Conservation (phyloP, 2,113 vertebrate species). For the Pomatostomus ruficeps region DNA sequence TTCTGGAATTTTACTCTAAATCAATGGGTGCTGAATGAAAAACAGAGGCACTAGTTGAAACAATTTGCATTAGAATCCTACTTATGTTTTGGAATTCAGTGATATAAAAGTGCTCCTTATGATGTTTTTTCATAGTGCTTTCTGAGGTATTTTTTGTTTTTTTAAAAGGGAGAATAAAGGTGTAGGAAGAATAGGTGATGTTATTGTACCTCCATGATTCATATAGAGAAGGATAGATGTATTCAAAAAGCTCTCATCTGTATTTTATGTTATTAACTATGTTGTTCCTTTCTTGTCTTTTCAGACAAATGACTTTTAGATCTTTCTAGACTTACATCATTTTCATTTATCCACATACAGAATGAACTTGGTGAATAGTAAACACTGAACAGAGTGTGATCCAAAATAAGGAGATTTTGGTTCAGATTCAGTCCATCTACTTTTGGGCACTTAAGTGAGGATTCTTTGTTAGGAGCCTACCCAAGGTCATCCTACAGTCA, state of each 20-base stretch:
- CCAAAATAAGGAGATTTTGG: background rate
- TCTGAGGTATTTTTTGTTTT: background rate
- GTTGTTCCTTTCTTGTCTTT: background rate
- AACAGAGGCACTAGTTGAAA: conserved; percentile 47
- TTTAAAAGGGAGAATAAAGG: background rate
- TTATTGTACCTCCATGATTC: background rate
- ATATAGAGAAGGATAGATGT: background rate
- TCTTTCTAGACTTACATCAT: background rate
- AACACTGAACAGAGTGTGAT: background rate
- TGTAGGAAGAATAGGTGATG: background rate
- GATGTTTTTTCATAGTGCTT: background rate
- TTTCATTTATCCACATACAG: background rate
- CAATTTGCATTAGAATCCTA: conserved; percentile 22
- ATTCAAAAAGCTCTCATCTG: background rate
- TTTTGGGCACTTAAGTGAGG: background rate
- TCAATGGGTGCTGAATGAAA: conserved; percentile 37
- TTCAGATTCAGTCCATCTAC: background rate
- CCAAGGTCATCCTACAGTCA: background rate
- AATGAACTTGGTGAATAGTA: background rate
- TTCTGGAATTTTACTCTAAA: conserved; percentile 45
- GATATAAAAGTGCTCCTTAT: background rate
- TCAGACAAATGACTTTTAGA: background rate
- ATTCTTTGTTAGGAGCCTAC: background rate
- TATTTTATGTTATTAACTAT: background rate
- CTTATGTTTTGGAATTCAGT: background rate